A percentile compares a stretch with the other conserved stretches of the same genome.
These are phyloP conservation scores for Maniola hyperantus DNA, from an alignment of 2,888 invertebrate species.

Conservation along the genomic window DNA sequence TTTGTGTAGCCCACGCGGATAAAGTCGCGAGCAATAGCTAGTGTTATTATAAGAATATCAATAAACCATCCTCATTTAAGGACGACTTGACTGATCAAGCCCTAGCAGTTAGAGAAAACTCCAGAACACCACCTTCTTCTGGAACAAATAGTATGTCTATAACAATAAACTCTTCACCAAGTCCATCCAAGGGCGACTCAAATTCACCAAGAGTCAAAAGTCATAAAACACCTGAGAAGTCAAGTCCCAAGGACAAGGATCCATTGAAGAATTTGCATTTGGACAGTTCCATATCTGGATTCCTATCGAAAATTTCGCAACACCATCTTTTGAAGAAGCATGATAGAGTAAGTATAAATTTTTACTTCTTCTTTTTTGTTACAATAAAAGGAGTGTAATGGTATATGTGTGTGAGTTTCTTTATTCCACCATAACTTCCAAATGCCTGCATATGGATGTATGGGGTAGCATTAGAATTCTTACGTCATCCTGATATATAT, in stretches of 20 bases:
- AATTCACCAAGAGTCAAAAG: constrained; percentile 29
- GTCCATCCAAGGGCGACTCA: constrained; percentile 36
- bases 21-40: no score
- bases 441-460: no score
- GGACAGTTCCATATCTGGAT: constrained; percentile 38
- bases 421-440: no score
- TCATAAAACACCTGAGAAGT: constrained; percentile 40
- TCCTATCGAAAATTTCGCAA: constrained; percentile 39
- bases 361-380: background rate
- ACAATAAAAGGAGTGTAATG: no score
- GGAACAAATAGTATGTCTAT: constrained; percentile 37
- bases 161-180: constrained; percentile 43
- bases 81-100: constrained; percentile 26
- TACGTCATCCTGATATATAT: no score
- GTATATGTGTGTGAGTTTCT: no score
- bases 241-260: constrained; percentile 44
- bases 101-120: constrained; percentile 24
- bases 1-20: no score
- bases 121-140: constrained; percentile 28
- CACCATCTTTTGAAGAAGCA: constrained; percentile 30
- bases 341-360: constrained; percentile 12
- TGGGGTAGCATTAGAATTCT: no score
- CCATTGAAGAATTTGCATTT: constrained; percentile 43
- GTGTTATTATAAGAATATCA: no score
- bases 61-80: no score